Conservation (phyloP, 2,113 vertebrate genomes). For the Amphilophus citrinellus region DNA sequence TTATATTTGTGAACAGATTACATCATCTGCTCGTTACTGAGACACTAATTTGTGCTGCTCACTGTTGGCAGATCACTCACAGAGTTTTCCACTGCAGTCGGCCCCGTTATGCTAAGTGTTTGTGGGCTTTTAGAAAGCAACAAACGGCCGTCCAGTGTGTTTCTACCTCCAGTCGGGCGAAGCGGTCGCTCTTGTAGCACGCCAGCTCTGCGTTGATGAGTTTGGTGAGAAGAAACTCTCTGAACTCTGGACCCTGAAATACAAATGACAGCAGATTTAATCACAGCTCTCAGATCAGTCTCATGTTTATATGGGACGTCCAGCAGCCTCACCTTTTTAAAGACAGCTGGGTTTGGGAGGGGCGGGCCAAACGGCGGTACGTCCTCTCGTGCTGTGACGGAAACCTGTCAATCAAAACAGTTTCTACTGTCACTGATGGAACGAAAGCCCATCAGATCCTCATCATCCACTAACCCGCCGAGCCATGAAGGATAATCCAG, state of each 20-base stretch:
- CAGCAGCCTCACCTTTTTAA: conserved; percentile 87
- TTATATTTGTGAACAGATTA: too few species aligned
- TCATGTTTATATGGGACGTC: not conserved
- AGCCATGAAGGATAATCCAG: not conserved
- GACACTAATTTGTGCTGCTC: too few species aligned
- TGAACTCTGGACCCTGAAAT: conserved; percentile 89
- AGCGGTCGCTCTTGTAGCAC: conserved; percentile 96
- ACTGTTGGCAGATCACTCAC: too few species aligned
- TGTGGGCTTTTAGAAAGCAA: too few species aligned
- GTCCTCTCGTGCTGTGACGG: conserved; percentile 92
- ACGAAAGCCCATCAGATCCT: not conserved
- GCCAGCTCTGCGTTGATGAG: conserved; percentile 93
- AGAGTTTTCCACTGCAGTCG: too few species aligned
- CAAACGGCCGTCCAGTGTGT: not conserved
- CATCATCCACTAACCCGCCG: not conserved
- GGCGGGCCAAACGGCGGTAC: conserved; percentile 91
- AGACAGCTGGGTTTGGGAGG: conserved; percentile 88
- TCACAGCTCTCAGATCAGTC: not conserved
- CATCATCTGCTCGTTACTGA: not conserved
- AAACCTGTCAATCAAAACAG: conserved; percentile 83
- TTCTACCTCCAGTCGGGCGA: conserved; percentile 93
- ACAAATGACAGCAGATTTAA: not conserved
- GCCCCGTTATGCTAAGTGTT: too few species aligned
- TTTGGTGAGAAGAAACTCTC: conserved; percentile 95
- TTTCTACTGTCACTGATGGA: not conserved